Conservation (phyloP, 2,113 vertebrate genomes). For the Petromus typicus region DNA sequence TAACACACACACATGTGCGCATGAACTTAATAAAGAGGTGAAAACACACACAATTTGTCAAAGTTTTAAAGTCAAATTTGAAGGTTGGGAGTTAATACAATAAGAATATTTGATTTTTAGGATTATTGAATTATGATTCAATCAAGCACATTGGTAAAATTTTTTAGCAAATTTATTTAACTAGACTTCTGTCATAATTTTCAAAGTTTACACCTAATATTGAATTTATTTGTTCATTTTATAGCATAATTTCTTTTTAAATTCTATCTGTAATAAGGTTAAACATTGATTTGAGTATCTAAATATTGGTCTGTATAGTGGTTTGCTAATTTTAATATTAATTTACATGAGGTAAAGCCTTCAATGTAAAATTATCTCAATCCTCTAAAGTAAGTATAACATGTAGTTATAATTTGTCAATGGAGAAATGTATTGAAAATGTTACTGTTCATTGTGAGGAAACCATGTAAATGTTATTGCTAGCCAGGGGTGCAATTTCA, state of each 20-base stretch:
- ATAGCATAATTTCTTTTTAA: background rate
- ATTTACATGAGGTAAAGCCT: background rate
- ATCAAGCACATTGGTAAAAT: background rate
- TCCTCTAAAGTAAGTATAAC: background rate
- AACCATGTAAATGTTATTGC: background rate
- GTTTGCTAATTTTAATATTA: background rate
- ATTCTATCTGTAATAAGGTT: background rate
- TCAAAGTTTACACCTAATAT: background rate
- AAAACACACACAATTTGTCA: background rate
- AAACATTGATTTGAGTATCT: background rate
- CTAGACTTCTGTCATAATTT: background rate
- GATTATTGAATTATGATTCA: background rate
- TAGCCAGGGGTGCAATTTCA: background rate
- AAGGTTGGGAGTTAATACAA: background rate
- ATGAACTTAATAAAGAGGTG: background rate
- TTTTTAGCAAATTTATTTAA: background rate
- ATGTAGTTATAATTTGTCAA: background rate
- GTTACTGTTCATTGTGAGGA: background rate
- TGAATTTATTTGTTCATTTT: background rate
- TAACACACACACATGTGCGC: background rate
- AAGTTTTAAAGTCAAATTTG: background rate
- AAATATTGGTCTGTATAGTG: background rate
- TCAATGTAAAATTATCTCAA: background rate
- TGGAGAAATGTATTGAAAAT: background rate
- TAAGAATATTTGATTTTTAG: background rate